These are phyloP conservation scores for Bovichtus variegatus DNA, from an alignment of 2,797 vertebrate genomes.

Conservation along the genomic window DNA sequence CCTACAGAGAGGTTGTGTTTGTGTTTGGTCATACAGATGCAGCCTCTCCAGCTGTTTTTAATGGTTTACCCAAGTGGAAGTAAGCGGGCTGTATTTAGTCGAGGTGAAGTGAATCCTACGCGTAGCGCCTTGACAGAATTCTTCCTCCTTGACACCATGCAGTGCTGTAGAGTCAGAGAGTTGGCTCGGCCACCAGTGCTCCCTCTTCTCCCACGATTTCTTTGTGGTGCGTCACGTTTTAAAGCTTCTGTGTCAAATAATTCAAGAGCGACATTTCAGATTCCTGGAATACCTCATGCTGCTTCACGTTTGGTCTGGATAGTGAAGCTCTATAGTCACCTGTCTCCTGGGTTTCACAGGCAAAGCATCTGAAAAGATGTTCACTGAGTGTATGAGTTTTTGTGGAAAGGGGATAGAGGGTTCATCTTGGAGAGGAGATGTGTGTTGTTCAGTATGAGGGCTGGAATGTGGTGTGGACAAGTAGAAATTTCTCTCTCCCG, in stretches of 20 bases:
- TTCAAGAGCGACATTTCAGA: constrained; percentile 57
- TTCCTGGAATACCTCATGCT: constrained; percentile 67
- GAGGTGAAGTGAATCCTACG: constrained; percentile 33
- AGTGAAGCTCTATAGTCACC: constrained; percentile 44
- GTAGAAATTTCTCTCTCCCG: constrained; percentile 82
- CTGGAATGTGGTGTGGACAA: constrained; percentile 78
- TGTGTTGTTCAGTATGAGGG: constrained; percentile 59
- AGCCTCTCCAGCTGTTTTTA: constrained; percentile 35
- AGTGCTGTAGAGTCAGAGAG: constrained; percentile 31
- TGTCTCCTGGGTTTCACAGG: constrained; percentile 42
- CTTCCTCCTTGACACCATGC: constrained; percentile 24
- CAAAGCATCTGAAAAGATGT: constrained; percentile 30
- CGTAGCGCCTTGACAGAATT: constrained; percentile 18
- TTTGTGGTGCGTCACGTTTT: constrained; percentile 58
- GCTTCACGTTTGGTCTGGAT: constrained; percentile 46
- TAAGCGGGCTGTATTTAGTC: constrained; percentile 42
- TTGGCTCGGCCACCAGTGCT: constrained; percentile 24
- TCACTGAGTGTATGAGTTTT: constrained; percentile 13
- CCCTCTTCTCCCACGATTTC: constrained; percentile 30
- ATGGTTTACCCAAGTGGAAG: constrained; percentile 29
- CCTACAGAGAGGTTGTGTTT: neutral
- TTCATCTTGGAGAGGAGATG: constrained; percentile 47
- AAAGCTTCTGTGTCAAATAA: constrained; percentile 66
- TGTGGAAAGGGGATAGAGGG: constrained; percentile 25
- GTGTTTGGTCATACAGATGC: constrained; percentile 15